Evolutionary conservation across 2,113 vertebrate genomes (phyloP).

Genomic region (Macroglossus sobrinus): DNA sequence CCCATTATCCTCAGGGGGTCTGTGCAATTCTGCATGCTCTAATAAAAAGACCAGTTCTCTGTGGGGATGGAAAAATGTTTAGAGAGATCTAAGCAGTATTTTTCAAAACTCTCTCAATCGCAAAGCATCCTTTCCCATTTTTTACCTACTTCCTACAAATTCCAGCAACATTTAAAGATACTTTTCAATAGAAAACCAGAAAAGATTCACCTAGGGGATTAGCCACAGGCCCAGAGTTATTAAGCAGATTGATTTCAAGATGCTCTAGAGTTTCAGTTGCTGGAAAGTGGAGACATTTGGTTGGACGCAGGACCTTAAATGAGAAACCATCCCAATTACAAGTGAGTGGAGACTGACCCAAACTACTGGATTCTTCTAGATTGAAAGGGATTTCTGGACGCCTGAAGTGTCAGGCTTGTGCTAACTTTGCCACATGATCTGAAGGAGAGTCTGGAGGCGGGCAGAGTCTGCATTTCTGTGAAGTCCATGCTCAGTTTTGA

Average conservation of each 20-base stretch:
- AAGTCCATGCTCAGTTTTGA: not conserved
- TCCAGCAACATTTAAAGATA: not conserved
- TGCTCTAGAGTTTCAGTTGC: not conserved
- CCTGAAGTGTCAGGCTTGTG: not conserved
- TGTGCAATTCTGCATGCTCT: rapidly evolving
- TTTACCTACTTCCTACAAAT: not conserved
- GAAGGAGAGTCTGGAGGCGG: not conserved
- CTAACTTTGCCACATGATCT: not conserved
- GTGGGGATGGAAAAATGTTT: not conserved
- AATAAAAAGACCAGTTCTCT: not conserved
- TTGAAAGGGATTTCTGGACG: not conserved
- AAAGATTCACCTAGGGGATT: not conserved
- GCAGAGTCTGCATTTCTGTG: not conserved
- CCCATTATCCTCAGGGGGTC: not conserved
- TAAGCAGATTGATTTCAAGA: not conserved
- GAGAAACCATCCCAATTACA: not conserved
- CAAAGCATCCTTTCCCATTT: not conserved
- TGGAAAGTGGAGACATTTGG: not conserved
- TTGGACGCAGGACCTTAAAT: not conserved
- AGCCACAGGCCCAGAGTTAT: not conserved
- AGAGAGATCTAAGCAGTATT: not conserved
- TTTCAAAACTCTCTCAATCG: not conserved
- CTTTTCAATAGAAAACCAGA: conserved; percentile 12
- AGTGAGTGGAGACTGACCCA: not conserved
- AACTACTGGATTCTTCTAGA: not conserved